Conservation (phyloP, 2,888 invertebrate species). For the Ferrisia virgata region DNA sequence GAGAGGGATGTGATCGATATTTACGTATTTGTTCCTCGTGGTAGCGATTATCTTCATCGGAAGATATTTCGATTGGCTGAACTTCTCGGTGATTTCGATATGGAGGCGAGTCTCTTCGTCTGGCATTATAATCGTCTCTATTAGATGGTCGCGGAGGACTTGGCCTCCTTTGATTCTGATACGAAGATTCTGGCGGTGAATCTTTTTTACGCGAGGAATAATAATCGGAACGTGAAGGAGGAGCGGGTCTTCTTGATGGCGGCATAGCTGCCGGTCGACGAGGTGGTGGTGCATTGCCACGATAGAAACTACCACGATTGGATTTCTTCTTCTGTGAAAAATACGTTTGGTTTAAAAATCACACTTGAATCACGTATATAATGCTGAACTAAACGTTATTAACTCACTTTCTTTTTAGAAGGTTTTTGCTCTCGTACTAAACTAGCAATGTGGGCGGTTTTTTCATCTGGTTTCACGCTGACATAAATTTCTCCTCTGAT, state of each 20-base stretch:
- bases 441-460: constrained; percentile 27
- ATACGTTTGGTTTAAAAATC: too few species aligned
- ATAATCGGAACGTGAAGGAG: background rate
- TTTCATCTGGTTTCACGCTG: constrained; percentile 21
- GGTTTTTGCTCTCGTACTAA: constrained; percentile 12
- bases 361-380: too few species aligned
- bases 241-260: background rate
- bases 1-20: background rate
- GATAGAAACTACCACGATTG: background rate
- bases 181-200: background rate
- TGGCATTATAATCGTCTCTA: background rate
- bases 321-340: background rate
- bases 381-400: background rate
- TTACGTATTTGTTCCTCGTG: background rate
- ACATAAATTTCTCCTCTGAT: background rate
- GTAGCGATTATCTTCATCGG: background rate
- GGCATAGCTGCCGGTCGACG: background rate
- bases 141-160: background rate
- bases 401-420: constrained; percentile 26
- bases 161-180: background rate
- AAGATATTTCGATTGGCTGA: background rate
- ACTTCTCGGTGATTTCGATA: background rate
- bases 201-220: background rate
- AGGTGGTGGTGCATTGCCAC: background rate
- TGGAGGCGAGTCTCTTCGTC: background rate